phyloP scores from a whole-genome alignment of 2,888 invertebrate genomes.

The Phorcus lineatus region DNA sequence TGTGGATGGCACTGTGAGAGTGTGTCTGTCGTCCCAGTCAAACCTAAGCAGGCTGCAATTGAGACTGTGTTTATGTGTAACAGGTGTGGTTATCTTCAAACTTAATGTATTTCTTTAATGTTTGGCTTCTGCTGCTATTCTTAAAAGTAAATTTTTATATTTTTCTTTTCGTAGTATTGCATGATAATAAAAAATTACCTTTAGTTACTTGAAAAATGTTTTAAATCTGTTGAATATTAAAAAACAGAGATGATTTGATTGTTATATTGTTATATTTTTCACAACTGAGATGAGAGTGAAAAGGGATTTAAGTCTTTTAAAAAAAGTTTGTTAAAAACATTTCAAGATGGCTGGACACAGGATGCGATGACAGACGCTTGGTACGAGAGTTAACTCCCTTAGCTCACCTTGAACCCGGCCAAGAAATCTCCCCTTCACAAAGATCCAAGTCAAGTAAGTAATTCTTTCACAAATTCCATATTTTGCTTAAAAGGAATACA shows the following conservation, averaged over 20 bases:
- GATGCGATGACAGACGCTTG: slow-evolving; percentile 65
- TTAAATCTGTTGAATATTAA: too few relatives aligned
- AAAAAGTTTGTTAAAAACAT: too few relatives aligned
- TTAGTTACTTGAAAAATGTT: too few relatives aligned
- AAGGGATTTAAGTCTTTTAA: too few relatives aligned
- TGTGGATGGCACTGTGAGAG: slow-evolving; percentile 65
- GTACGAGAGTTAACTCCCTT: slow-evolving; percentile 54
- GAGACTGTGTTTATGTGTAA: slow-evolving; percentile 62
- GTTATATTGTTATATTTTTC: too few relatives aligned
- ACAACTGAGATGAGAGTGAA: too few relatives aligned
- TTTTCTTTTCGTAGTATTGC: too few relatives aligned
- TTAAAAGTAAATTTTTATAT: too few relatives aligned
- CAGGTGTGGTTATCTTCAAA: slow-evolving; percentile 44
- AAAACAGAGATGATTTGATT: too few relatives aligned
- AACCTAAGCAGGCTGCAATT: slow-evolving; percentile 42
- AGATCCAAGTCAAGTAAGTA: slow-evolving; percentile 44
- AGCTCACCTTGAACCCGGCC: slow-evolving; percentile 44
- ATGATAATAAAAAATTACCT: too few relatives aligned
- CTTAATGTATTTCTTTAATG: neutral
- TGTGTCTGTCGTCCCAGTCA: slow-evolving; percentile 45
- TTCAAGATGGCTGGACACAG: slow-evolving; percentile 69
- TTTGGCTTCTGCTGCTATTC: too few relatives aligned
- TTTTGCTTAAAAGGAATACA: too few relatives aligned
- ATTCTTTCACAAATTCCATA: neutral
- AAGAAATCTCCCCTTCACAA: slow-evolving; percentile 33